phyloP scores from a whole-genome alignment of 2,113 vertebrate species.

The Mus spicilegus region DNA sequence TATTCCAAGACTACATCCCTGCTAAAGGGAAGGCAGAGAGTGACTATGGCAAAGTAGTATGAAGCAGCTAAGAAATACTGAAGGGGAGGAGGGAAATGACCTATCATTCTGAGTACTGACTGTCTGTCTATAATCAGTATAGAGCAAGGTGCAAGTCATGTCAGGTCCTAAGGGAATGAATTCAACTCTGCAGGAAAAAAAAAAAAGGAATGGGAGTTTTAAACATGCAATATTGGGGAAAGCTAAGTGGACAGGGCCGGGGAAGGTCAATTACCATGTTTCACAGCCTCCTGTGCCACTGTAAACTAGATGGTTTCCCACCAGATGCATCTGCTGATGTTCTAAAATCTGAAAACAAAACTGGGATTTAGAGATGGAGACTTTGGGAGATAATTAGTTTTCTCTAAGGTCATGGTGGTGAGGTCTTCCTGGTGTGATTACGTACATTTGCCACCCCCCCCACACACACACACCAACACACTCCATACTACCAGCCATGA shows the following conservation, averaged over 20 bases:
- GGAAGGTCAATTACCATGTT: not conserved
- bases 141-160: not conserved
- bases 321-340: not conserved
- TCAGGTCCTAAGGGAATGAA: not conserved
- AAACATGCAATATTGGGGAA: not conserved
- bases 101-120: not conserved
- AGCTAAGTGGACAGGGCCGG: not conserved
- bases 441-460: not conserved
- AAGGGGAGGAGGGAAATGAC: not conserved
- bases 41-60: not conserved
- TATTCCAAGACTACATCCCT: not conserved
- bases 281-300: not conserved
- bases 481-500: not conserved
- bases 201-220: not conserved
- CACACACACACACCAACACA: rapidly evolving
- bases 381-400: not conserved
- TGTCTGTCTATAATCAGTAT: not conserved
- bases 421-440: not conserved
- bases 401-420: not conserved
- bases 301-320: not conserved
- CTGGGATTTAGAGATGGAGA: too few species aligned
- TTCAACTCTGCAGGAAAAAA: not conserved
- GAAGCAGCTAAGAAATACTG: not conserved
- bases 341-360: not conserved
- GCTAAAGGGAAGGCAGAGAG: not conserved